Percentiles rank a stretch among this genome's conserved stretches.
These are phyloP conservation scores for Lacanobia wlatinum DNA, from an alignment of 2,888 invertebrate genomes.

Conservation along the genomic window DNA sequence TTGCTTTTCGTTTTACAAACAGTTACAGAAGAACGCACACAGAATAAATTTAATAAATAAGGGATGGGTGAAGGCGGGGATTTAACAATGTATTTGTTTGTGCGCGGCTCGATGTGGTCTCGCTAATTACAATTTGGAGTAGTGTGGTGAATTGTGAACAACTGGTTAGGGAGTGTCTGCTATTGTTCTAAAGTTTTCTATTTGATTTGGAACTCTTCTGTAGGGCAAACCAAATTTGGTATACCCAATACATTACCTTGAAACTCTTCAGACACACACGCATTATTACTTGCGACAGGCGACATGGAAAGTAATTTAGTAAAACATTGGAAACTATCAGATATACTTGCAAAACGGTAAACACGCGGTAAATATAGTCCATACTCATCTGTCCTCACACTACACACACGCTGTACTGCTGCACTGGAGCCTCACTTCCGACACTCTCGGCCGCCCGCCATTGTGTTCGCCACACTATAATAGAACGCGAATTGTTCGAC, in stretches of 20 bases:
- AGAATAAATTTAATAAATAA: too few relatives aligned
- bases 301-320: too few relatives aligned
- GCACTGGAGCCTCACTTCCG: conserved; percentile 31
- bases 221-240: too few relatives aligned
- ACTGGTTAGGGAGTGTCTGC: too few relatives aligned
- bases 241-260: too few relatives aligned
- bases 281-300: too few relatives aligned
- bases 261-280: too few relatives aligned
- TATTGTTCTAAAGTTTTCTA: too few relatives aligned
- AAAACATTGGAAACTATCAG: too few relatives aligned
- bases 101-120: conserved; percentile 3
- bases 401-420: neutral
- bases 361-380: neutral
- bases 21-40: conserved; percentile 39
- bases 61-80: neutral
- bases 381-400: neutral
- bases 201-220: too few relatives aligned
- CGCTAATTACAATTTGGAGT: conserved; percentile 15
- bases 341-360: neutral
- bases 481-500: conserved; percentile 61
- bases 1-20: too few relatives aligned
- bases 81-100: conserved; percentile 10
- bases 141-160: neutral
- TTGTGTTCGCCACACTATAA: conserved; percentile 42
- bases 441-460: conserved; percentile 43